phyloP scores from a whole-genome alignment of 2,797 vertebrate genomes.

The Remorina albescens region DNA sequence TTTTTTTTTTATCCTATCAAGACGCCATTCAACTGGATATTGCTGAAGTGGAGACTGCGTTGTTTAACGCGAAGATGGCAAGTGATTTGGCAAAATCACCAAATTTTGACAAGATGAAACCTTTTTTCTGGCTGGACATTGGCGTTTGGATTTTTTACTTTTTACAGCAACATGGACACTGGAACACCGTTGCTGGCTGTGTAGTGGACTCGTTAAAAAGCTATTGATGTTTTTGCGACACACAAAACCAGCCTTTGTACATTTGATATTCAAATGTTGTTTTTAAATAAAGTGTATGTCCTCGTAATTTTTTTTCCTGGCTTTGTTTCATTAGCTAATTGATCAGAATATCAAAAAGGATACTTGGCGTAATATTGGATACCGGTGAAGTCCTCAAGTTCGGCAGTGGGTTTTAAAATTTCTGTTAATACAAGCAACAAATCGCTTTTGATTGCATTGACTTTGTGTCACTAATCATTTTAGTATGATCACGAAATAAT shows the following conservation, averaged over 20 bases:
- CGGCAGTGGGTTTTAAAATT: conserved; percentile 29
- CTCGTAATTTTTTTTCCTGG: conserved; percentile 66
- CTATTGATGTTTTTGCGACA: conserved; percentile 50
- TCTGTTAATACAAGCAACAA: conserved; percentile 13
- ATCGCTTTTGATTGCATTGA: conserved; percentile 29
- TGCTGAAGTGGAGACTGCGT: conserved; percentile 90
- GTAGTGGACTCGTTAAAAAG: conserved; percentile 59
- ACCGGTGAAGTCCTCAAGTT: neutral
- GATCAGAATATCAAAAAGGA: conserved; percentile 13
- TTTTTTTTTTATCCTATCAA: conserved; percentile 93
- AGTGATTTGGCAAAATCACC: conserved; percentile 76
- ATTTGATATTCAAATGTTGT: conserved; percentile 77
- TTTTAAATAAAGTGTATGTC: conserved; percentile 82
- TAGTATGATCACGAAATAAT: conserved; percentile 1
- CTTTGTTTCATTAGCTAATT: conserved; percentile 73
- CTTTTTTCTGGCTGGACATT: conserved; percentile 67
- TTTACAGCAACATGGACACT: conserved; percentile 58
- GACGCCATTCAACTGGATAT: conserved; percentile 90
- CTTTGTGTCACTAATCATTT: conserved; percentile 7
- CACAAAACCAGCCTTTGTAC: conserved; percentile 69
- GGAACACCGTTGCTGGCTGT: conserved; percentile 48
- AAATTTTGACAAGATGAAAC: conserved; percentile 72
- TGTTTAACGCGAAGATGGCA: conserved; percentile 94
- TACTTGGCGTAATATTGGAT: conserved; percentile 11
- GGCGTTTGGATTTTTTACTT: conserved; percentile 54